Base-by-base conservation (phyloP, 1,140 invertebrate species). In the Linepithema humile region DNA sequence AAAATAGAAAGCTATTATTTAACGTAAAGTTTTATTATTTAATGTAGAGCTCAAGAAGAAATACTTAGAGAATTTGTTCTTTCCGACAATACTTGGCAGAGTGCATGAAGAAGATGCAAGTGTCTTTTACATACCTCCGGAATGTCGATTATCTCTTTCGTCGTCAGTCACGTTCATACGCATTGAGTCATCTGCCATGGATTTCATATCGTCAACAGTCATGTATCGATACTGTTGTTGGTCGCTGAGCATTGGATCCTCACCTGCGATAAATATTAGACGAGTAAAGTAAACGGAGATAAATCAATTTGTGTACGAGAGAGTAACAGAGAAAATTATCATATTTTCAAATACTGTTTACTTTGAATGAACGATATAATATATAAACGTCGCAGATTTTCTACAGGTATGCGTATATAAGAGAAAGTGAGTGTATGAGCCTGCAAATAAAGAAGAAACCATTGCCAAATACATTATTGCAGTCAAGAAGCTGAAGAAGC, bases 201-300 rank as follows among this genome's bases (percentile, higher is more conserved):
- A 97, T 94, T 97, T 97, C 96, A 97, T 97, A 88, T 97, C 97
- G 93, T 97, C 97, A 82, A 96, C 96, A 82, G 97, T 97, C 96
- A 98, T 97, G 95, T 98, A 98, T 87, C 97, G 96, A 94, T 98
- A 98, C 85, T 98, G 97, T 88, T 98, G 97, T 91, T 97, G 96
- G 94, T 98, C 97, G 89, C 96, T 96, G 48, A 96, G 91, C 94
- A 97, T 95, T 48, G 96, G 96, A 94, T 97, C 97, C 94, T 98
- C 97, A 92, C 97, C 97, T 98, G 94, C 57, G 91, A 91, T 85
- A 62, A 84, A 85, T 38, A 60, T 74, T 43, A 62, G 65, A 50
- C 15, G 64, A 62, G 62, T 26, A 45, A 69, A 38, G 10, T 23
- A 35, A 78, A 26, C 35, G 53, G n/a, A 40, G 10, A 32, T 0